These are phyloP conservation scores for Odocoileus virginianus DNA, from an alignment of 2,113 vertebrate species.

Conservation along the genomic window DNA sequence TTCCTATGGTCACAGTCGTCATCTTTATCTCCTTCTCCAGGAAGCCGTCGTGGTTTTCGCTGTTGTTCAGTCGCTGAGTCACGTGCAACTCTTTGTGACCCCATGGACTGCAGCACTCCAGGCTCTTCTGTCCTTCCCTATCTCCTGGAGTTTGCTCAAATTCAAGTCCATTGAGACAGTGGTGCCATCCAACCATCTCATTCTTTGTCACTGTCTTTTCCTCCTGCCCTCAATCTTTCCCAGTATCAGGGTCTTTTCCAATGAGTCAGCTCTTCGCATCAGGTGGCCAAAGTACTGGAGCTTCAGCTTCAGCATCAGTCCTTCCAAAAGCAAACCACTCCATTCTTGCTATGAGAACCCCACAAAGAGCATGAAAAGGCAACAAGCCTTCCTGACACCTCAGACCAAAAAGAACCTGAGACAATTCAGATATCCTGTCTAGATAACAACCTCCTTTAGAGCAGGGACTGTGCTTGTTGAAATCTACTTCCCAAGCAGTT, in stretches of 20 bases:
- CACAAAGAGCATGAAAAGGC: neutral
- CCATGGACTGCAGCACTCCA: neutral
- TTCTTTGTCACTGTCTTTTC: neutral
- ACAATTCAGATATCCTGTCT: neutral
- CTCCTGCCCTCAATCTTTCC: neutral
- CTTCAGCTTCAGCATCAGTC: neutral
- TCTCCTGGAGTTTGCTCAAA: neutral
- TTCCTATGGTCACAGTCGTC: neutral
- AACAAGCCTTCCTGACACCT: neutral
- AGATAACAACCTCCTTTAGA: neutral
- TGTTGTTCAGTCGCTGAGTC: neutral
- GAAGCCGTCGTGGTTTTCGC: neutral
- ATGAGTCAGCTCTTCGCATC: neutral
- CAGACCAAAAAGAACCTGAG: neutral
- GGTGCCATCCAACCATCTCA: neutral
- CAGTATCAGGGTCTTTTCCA: neutral
- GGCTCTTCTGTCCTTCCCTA: neutral
- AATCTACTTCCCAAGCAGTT: neutral
- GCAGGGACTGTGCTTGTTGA: neutral
- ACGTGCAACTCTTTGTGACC: fast-evolving
- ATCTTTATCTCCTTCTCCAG: neutral
- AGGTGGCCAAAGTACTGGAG: neutral
- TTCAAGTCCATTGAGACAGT: neutral
- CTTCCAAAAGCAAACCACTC: neutral
- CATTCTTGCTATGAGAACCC: neutral